Evolutionary conservation across 2,888 invertebrate genomes (phyloP).

Genomic region (Gasteruption jaculator): DNA sequence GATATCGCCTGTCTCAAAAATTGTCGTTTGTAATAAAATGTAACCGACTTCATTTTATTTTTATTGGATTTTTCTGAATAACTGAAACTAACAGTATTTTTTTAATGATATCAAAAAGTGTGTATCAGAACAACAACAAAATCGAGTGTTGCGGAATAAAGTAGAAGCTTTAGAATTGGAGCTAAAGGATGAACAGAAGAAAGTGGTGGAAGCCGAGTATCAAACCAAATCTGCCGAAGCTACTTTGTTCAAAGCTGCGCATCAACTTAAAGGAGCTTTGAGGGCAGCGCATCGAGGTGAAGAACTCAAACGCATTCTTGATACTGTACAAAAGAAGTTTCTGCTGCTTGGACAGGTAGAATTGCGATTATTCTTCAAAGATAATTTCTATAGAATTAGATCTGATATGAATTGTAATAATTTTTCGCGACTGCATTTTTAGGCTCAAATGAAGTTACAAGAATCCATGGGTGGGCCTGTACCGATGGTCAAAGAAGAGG

Average conservation of each 20-base stretch:
- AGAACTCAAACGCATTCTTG: conserved; percentile 41
- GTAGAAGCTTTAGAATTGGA: conserved; percentile 55
- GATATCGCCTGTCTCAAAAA: too few relatives aligned
- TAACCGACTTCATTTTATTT: too few relatives aligned
- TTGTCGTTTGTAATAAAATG: conserved; percentile 9
- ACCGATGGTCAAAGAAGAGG: conserved; percentile 42
- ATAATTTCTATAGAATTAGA: conserved; percentile 1
- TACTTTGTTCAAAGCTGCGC: conserved; percentile 51
- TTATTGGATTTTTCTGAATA: conserved; percentile 10
- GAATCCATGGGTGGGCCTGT: conserved; percentile 38
- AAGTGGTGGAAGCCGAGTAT: conserved; percentile 36
- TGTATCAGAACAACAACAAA: conserved; percentile 56
- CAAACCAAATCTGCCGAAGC: conserved; percentile 47
- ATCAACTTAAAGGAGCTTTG: conserved; percentile 46
- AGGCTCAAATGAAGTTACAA: conserved; percentile 43
- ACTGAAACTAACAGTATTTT: conserved; percentile 8
- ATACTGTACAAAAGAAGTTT: conserved; percentile 43
- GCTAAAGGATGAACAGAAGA: conserved; percentile 53
- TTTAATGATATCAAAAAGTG: conserved; percentile 45
- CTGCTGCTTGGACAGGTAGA: conserved; percentile 44
- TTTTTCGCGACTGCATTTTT: background rate
- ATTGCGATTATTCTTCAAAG: background rate
- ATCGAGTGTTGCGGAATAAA: conserved; percentile 51
- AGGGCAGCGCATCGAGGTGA: conserved; percentile 51
- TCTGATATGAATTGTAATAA: background rate